Evolutionary conservation across 2,888 invertebrate genomes (phyloP), one percentile per base, ranked within the genome.

Genomic region (Alsophila aescularia): DNA sequence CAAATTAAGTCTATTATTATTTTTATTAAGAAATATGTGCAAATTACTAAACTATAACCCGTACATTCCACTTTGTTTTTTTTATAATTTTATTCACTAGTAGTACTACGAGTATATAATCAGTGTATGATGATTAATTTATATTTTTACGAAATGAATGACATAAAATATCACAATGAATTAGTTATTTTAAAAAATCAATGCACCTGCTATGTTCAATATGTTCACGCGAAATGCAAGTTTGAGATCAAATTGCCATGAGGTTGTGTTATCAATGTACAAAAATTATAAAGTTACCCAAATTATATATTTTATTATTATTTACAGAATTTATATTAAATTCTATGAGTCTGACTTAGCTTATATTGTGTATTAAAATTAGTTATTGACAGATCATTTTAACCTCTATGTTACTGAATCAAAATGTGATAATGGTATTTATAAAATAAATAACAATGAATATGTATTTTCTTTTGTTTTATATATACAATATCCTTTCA

Each of bases 371-470:
- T 83, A 32, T 7, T n/a, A 29, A 10, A 75, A 83, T 81, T 77
- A 77, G 77, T 81, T 79, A 77, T 77, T 77, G 77, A 85, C 80
- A 85, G 74, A 86, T 83, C 81, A 79, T 84, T 67, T 64, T 74
- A 74, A n/a, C n/a, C n/a, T 71, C 73, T 79, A 76, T 81, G 69
- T 80, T 81, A 73, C 72, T 69, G 61, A 82, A 81, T 83, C 73
- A 74, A 82, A 80, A 84, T 90, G 90, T 90, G 90, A 90, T 90
- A 90, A 85, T 73, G 76, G 75, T 90, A 89, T 89, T 89, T 89
- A 81, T 77, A 72, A 70, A 75, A 77, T 77, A 75, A 73, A 77
- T 75, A 66, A 69, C 62, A 61, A 69, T 70, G 61, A 66, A 58
- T 67, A 65, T 55, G 60, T 52, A 36, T 52, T 52, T 14, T 40